Percentiles rank a stretch among this genome's conserved stretches.
Conservation (phyloP, 1,140 invertebrate genomes). For the Matsumurasca onukii region DNA sequence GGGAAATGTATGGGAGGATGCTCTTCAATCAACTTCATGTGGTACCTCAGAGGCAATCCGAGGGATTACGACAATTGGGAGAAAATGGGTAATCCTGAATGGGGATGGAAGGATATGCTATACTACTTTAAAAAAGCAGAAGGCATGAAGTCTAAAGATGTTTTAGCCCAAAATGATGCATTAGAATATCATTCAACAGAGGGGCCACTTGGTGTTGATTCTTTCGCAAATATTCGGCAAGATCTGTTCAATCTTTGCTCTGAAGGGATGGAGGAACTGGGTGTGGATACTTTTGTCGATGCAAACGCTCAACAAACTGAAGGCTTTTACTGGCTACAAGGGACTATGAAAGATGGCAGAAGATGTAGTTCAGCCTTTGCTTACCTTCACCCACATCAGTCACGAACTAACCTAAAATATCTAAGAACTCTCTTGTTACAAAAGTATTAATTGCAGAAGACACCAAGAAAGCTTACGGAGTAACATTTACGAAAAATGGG, state of each 20-base stretch:
- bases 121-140: slow-evolving; percentile 87
- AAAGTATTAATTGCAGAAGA: slow-evolving; percentile 66
- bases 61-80: slow-evolving; percentile 72
- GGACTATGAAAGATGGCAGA: slow-evolving; percentile 78
- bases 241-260: slow-evolving; percentile 54
- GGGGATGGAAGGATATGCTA: slow-evolving; percentile 70
- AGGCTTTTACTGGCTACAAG: slow-evolving; percentile 71
- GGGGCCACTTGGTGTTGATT: slow-evolving; percentile 78
- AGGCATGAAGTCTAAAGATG: slow-evolving; percentile 77
- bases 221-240: slow-evolving; percentile 51
- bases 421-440: slow-evolving; percentile 63
- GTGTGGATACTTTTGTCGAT: slow-evolving; percentile 79
- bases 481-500: slow-evolving; percentile 66
- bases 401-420: slow-evolving; percentile 64
- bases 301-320: slow-evolving; percentile 77
- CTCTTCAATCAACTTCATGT: slow-evolving; percentile 63
- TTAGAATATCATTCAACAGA: slow-evolving; percentile 69
- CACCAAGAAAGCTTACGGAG: slow-evolving; percentile 64
- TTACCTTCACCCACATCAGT: slow-evolving; percentile 65
- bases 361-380: slow-evolving; percentile 87
- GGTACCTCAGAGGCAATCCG: slow-evolving; percentile 63
- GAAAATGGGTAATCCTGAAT: slow-evolving; percentile 62
- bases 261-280: slow-evolving; percentile 65
- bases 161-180: slow-evolving; percentile 53
- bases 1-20: slow-evolving; percentile 58